A percentile compares a stretch with the other conserved stretches of the same genome.
Conservation (phyloP, 2,113 vertebrate genomes). For the Coracopsis vasa region DNA sequence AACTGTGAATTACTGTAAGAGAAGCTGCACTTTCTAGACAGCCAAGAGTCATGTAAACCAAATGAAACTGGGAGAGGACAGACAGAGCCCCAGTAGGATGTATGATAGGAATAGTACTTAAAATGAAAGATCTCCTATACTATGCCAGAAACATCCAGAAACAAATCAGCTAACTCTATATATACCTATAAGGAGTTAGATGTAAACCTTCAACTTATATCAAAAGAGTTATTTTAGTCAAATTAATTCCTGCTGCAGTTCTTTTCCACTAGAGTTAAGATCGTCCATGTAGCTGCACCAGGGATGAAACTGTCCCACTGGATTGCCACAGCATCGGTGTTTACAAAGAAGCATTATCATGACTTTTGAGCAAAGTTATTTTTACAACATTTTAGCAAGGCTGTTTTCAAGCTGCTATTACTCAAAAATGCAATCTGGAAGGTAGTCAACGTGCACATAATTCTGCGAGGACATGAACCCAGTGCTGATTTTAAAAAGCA, state of each 20-base stretch:
- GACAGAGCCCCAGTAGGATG: neutral
- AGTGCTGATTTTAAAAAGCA: neutral
- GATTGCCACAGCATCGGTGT: neutral
- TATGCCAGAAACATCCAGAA: neutral
- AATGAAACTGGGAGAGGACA: neutral
- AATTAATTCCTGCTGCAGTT: neutral
- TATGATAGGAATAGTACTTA: neutral
- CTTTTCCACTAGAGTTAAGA: neutral
- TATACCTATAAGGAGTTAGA: neutral
- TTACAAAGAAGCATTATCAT: neutral
- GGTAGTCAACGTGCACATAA: neutral
- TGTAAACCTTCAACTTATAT: neutral
- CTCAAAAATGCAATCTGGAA: neutral
- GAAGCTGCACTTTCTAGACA: neutral
- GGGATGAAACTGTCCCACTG: neutral
- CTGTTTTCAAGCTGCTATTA: neutral
- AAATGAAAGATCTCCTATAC: neutral
- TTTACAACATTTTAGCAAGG: neutral
- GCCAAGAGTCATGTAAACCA: neutral
- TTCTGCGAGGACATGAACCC: neutral
- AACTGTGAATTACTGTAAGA: neutral
- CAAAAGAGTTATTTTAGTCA: neutral
- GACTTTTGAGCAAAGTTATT: neutral
- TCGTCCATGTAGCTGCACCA: neutral
- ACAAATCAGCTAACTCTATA: neutral